Evolutionary conservation across 2,888 invertebrate species (phyloP), one percentile per base, ranked within the genome.

Genomic region (Dione vanillae): DNA sequence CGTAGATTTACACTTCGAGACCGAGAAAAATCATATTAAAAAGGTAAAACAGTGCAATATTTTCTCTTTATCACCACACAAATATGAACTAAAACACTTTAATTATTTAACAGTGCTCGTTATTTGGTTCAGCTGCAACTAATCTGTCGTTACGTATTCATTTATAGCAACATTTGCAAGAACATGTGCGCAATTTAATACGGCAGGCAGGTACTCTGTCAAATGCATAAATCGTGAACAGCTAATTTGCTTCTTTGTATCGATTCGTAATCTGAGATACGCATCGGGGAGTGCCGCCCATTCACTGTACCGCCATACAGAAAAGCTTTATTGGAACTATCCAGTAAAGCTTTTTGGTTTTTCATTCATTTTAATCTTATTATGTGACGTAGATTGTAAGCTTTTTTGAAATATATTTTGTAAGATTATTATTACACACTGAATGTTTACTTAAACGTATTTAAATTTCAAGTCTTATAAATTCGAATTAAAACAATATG

Each of bases 231-330:
- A 72, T 76, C 69, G 74, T 68, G 69, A 61, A 72, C 73, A 51
- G 64, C 69, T 72, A 74, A 72, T 72, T 71, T 65, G 65, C 56
- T 70, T 69, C 69, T 67, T 70, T 65, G 69, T 69, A 68, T 69
- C 68, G 72, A 66, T 65, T 70, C 51, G 73, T 72, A 72, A 70
- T 75, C 68, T 76, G 76, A 59, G 79, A 84, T 84, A 84, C 71
- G 74, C 78, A 83, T 84, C 82, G 71, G 78, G 82, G 76, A 72
- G 76, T 72, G 74, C 72, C 74, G 74, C 51, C 64, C 54, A 35
- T 54, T 16, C 19, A 8, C 54, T 20, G 73, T 73, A 73, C 65
- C 56, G 58, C 11, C 47, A 3, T 10, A 7, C n/a, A 47, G 45
- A 70, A 59, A 72, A 72, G 62, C 9, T 35, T 52, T n/a, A 35